Evolutionary conservation across 1,140 invertebrate genomes (phyloP).

Genomic region (Drosophila lacteicornis): DNA sequence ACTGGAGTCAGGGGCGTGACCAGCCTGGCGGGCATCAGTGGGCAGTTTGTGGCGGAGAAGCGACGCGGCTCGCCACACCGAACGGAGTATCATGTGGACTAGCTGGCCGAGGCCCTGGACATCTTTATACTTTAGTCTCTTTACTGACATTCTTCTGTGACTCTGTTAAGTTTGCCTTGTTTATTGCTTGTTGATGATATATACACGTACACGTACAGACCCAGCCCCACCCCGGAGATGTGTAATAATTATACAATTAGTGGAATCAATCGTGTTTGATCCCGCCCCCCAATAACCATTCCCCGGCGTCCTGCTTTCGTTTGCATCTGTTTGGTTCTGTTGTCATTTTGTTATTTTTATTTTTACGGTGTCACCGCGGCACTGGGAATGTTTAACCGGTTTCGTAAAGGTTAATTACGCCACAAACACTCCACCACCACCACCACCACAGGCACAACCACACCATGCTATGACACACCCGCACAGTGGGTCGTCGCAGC

Average conservation of each 20-base stretch:
- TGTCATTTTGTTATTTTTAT: slow-evolving; percentile 46
- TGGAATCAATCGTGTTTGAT: background rate
- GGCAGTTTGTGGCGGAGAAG: slow-evolving; percentile 73
- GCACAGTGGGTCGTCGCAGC: slow-evolving; percentile 15
- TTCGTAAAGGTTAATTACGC: slow-evolving; percentile 52
- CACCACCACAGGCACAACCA: background rate
- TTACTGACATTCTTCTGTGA: slow-evolving; percentile 3
- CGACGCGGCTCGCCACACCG: slow-evolving; percentile 64
- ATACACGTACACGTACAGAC: background rate
- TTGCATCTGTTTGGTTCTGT: slow-evolving; percentile 8
- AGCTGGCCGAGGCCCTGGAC: slow-evolving; percentile 67
- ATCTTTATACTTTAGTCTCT: slow-evolving; percentile 59
- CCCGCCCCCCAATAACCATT: background rate
- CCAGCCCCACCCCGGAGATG: slow-evolving; percentile 1
- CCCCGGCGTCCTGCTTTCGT: slow-evolving; percentile 16
- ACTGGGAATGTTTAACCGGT: slow-evolving; percentile 45
- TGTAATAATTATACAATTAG: slow-evolving; percentile 42
- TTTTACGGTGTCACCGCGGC: slow-evolving; percentile 22
- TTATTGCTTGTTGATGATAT: slow-evolving; percentile 13
- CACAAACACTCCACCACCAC: background rate
- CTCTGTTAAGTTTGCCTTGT: slow-evolving; percentile 43
- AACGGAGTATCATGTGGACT: slow-evolving; percentile 72
- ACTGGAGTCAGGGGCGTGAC: slow-evolving; percentile 77
- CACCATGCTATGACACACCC: slow-evolving; percentile 31
- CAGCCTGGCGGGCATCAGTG: slow-evolving; percentile 75